phyloP scores from a whole-genome alignment of 2,113 vertebrate species.

The Phyllopteryx taeniolatus region DNA sequence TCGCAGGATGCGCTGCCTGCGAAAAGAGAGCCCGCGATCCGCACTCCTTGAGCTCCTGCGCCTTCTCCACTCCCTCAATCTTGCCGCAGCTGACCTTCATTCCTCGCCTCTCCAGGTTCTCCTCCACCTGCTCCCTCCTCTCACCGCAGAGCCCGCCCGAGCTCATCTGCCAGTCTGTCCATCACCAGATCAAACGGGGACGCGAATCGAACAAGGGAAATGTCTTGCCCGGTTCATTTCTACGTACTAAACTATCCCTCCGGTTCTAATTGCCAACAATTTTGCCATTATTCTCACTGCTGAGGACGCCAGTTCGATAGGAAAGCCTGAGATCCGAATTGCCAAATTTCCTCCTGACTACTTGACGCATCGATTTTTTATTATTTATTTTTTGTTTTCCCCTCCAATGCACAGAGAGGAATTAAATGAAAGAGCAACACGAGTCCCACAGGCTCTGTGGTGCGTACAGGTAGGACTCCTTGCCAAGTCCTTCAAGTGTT shows the following conservation, averaged over 20 bases:
- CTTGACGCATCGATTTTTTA: slow-evolving; percentile 51
- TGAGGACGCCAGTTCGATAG: slow-evolving; percentile 36
- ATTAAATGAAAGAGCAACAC: slow-evolving; percentile 4
- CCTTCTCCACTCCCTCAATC: no score
- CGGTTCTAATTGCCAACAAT: slow-evolving; percentile 68
- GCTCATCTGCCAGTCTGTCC: neutral
- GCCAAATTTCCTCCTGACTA: slow-evolving; percentile 68
- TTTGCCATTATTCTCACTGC: slow-evolving; percentile 50
- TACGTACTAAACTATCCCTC: slow-evolving; percentile 48
- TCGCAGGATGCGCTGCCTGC: no score
- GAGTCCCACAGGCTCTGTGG: slow-evolving; percentile 28
- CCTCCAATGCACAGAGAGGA: slow-evolving; percentile 29
- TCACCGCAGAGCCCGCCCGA: no score
- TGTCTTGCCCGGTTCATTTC: slow-evolving; percentile 34
- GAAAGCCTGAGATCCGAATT: slow-evolving; percentile 44
- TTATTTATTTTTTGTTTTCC: slow-evolving; percentile 37
- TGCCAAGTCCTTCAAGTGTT: slow-evolving; percentile 58
- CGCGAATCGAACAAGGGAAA: neutral
- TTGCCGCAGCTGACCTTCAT: no score
- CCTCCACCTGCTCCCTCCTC: no score
- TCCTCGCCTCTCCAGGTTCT: no score
- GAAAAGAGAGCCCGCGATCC: no score
- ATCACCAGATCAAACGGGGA: neutral
- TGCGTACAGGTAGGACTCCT: slow-evolving; percentile 41
- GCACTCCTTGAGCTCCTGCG: no score